Evolutionary conservation across 2,888 invertebrate species (phyloP).

Genomic region (Drosophila anomalata): DNA sequence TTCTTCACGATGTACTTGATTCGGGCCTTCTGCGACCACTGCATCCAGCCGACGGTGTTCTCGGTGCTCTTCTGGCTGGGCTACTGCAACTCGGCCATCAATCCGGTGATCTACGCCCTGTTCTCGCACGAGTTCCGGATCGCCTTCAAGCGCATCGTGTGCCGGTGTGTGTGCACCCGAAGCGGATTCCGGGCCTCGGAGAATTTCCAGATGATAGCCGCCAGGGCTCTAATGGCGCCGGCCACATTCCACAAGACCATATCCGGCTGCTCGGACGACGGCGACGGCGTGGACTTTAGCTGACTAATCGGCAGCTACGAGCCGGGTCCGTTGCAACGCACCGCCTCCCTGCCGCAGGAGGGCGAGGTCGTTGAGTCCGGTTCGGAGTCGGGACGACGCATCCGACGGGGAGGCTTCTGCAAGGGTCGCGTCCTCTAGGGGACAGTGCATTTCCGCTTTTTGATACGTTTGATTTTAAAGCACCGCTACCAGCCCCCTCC

Average conservation of each 20-base stretch:
- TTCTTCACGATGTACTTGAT: conserved; percentile 98
- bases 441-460: conserved; percentile 60
- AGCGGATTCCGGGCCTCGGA: conserved; percentile 84
- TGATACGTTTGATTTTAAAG: conserved; percentile 55
- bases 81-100: conserved; percentile 98
- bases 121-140: conserved; percentile 97
- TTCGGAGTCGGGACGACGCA: conserved; percentile 46
- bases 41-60: conserved; percentile 93
- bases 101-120: conserved; percentile 96
- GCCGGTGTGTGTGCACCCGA: conserved; percentile 90
- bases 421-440: conserved; percentile 70
- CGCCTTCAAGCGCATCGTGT: conserved; percentile 96
- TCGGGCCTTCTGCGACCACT: conserved; percentile 93
- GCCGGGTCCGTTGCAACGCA: conserved; percentile 69
- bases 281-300: conserved; percentile 82
- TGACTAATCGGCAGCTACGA: conserved; percentile 81
- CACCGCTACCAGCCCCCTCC: conserved; percentile 19
- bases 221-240: conserved; percentile 82
- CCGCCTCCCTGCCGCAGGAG: conserved; percentile 72
- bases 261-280: conserved; percentile 83
- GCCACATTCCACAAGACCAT: conserved; percentile 84
- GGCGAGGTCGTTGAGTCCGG: conserved; percentile 23
- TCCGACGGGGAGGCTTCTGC: conserved; percentile 78
- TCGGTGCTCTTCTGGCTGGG: conserved; percentile 98
- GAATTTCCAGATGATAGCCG: conserved; percentile 83